Conservation (phyloP, 2,888 invertebrate species). For the Drosophila paranaensis region DNA sequence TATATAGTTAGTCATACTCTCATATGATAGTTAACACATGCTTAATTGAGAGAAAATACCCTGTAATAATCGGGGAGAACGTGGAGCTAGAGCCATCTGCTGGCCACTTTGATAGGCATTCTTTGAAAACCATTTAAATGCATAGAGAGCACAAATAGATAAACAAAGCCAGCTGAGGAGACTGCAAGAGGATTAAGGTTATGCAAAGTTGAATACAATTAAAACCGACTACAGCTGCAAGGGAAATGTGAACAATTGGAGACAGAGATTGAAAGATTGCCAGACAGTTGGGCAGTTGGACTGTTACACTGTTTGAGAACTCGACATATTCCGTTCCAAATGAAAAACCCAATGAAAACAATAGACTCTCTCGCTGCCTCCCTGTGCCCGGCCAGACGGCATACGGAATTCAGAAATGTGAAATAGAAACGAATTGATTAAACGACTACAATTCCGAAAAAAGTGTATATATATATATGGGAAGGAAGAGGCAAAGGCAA, state of each 20-base stretch:
- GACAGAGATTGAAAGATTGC: slow-evolving; percentile 31
- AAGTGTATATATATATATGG: background rate
- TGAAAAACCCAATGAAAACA: slow-evolving; percentile 35
- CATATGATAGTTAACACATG: background rate
- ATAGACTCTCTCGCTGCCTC: slow-evolving; percentile 14
- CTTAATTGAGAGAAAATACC: background rate
- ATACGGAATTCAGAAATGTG: slow-evolving; percentile 49
- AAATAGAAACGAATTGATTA: slow-evolving; percentile 65
- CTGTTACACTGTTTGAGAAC: slow-evolving; percentile 8
- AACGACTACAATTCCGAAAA: slow-evolving; percentile 32
- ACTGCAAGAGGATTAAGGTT: slow-evolving; percentile 32
- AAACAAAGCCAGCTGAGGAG: background rate
- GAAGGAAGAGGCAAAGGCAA: slow-evolving; percentile 4
- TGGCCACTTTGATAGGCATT: slow-evolving; percentile 6
- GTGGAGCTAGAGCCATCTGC: background rate
- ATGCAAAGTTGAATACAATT: slow-evolving; percentile 43
- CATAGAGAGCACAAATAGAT: slow-evolving; percentile 8
- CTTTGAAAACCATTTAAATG: slow-evolving; percentile 1
- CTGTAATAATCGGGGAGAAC: background rate
- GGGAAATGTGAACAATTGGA: slow-evolving; percentile 20
- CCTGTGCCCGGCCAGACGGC: slow-evolving; percentile 15
- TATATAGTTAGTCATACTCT: background rate
- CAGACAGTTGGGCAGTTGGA: background rate
- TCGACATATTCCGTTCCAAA: slow-evolving; percentile 16
- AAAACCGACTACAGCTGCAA: slow-evolving; percentile 11